A percentile compares a stretch with the other conserved stretches of the same genome.
Conservation (phyloP, 1,140 invertebrate genomes). For the Musca vetustissima region DNA sequence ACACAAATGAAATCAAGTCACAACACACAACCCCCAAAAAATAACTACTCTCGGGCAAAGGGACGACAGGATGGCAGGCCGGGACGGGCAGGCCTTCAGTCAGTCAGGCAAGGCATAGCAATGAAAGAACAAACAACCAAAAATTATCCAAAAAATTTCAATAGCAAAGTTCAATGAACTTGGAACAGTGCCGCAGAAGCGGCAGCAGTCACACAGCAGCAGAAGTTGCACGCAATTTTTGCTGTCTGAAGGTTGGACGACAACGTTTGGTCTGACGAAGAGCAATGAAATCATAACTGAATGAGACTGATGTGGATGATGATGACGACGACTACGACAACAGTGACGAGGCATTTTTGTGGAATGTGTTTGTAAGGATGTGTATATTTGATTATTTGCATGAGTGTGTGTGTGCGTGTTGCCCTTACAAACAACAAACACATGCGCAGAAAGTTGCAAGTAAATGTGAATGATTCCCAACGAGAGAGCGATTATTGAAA, state of each 20-base stretch:
- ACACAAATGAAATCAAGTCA: no score
- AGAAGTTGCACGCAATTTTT: not conserved
- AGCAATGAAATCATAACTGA: not conserved
- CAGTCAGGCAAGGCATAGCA: not conserved
- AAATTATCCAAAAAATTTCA: conserved; percentile 45
- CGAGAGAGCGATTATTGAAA: no score
- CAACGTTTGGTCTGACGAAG: no score
- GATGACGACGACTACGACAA: not conserved
- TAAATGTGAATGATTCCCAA: no score
- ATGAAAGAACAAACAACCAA: not conserved
- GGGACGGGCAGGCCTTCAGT: not conserved
- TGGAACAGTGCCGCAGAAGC: conserved; percentile 10
- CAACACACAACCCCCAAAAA: conserved; percentile 16
- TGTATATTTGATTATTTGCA: no score
- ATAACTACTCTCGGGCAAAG: not conserved
- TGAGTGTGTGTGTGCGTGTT: no score
- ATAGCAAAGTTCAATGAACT: conserved; percentile 56
- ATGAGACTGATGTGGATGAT: not conserved
- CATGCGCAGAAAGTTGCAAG: no score
- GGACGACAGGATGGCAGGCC: not conserved
- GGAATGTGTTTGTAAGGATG: not conserved
- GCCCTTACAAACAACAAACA: no score
- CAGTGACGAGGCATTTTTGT: not conserved
- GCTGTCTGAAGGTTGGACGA: not conserved
- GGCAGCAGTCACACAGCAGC: no score